A percentile compares a stretch with the other conserved stretches of the same genome.
Evolutionary conservation across 2,797 vertebrate species (phyloP).

Genomic region (Cuculus canorus): DNA sequence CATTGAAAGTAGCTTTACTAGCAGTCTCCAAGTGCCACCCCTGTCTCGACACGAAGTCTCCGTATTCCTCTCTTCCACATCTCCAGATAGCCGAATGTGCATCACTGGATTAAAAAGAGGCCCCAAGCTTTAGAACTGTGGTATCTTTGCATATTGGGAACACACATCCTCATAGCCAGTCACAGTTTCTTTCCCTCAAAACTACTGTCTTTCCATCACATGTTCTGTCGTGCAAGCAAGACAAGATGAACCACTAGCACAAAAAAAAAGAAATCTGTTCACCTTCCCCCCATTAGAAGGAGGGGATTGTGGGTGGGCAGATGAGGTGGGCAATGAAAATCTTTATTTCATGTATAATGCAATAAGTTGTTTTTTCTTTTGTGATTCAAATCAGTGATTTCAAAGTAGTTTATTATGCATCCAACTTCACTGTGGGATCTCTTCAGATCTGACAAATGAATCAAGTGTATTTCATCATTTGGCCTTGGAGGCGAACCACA

Average conservation of each 20-base stretch:
- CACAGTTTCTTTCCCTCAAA: background rate
- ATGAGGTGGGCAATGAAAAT: background rate
- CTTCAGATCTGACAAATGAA: background rate
- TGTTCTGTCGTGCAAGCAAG: background rate
- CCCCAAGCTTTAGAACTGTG: background rate
- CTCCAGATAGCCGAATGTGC: background rate
- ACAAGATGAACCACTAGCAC: background rate
- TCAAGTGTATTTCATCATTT: background rate
- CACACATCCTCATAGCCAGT: background rate
- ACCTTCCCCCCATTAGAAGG: background rate
- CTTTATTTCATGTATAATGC: background rate
- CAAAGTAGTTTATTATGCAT: background rate
- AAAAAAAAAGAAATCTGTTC: background rate
- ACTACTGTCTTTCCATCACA: background rate
- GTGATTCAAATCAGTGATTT: background rate
- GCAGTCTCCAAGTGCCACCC: background rate
- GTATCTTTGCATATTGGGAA: background rate
- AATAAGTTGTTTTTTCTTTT: background rate
- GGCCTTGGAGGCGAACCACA: background rate
- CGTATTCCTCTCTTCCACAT: background rate
- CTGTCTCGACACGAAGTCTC: background rate
- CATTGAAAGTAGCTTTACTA: background rate
- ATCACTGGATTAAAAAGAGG: background rate
- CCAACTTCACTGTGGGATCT: background rate
- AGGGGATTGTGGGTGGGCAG: background rate